Evolutionary conservation across 2,113 vertebrate genomes (phyloP), one percentile per base, ranked within the genome.

Genomic region (Lagopus muta): DNA sequence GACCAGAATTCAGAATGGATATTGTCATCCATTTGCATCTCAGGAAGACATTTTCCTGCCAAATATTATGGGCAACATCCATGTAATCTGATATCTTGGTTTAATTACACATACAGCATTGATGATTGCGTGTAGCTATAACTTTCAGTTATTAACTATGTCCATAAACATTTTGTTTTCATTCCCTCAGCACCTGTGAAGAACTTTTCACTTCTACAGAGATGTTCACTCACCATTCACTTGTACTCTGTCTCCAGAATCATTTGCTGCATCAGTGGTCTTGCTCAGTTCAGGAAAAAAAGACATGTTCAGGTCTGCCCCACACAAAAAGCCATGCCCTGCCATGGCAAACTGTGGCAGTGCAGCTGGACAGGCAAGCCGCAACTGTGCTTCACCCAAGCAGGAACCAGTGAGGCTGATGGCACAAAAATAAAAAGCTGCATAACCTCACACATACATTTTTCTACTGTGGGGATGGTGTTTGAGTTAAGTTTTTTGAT

Each of bases 301-400:
- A 79, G 52, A 78, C 38, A 40, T 65, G 61, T 52, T 57, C 38
- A 15, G n/a, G 25, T 0, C 0, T 58, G 27, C 38, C 25, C 12
- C 60, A 60, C 38, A 34, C 34, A 77, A 61, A 66, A 28, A 79
- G 13, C 38, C 10, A 3, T 78, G n/a, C 42, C 13, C 20, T 71
- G 13, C 81, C 75, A 48, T 32, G 43, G 61, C 40, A 81, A 88
- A 92, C 34, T 60, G 20, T 65, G 43, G 32, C 7, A 58, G 32
- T 6, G n/a, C 65, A 90, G 28, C 52, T 64, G 61, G 42, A 64
- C 0, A 0, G 43, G 61, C 42, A 50, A 48, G 48, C 22, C 11
- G 72, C 66, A 93, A 77, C 70, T 74, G 28, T 27, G 64, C 57
- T 64, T 71, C 80, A 6, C 22, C 28, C 20, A 43, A n/a, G 38